phyloP scores from a whole-genome alignment of 2,797 vertebrate genomes.

The Ambastaia sidthimunki region DNA sequence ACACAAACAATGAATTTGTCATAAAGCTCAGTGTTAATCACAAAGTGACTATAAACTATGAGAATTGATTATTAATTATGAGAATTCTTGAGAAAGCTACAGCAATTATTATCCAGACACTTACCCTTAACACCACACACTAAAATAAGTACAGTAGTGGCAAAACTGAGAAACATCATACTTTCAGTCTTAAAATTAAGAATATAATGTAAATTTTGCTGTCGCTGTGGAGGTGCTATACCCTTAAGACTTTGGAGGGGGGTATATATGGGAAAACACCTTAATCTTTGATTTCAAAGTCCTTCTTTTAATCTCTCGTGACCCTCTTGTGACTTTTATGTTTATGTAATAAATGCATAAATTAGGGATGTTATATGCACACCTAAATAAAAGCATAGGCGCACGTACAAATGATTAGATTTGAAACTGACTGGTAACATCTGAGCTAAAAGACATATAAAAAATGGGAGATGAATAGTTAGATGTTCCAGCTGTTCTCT shows the following conservation, averaged over 20 bases:
- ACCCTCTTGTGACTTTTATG: background rate
- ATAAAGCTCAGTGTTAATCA: background rate
- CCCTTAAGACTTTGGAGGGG: background rate
- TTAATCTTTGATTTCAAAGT: conserved; percentile 13
- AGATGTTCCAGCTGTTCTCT: background rate
- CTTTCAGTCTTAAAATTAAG: background rate
- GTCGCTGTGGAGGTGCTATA: background rate
- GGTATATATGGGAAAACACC: background rate
- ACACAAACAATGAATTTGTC: conserved; percentile 7
- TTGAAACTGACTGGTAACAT: background rate
- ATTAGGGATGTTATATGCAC: background rate
- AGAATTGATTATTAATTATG: no score
- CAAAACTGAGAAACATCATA: conserved; percentile 28
- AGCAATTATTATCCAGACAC: background rate
- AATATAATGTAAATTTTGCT: background rate
- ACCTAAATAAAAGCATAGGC: background rate
- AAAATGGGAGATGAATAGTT: no score
- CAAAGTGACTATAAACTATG: background rate
- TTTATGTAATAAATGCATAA: conserved; percentile 3
- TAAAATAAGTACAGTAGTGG: background rate
- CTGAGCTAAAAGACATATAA: background rate
- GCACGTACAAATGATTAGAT: background rate
- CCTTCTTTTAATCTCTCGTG: conserved; percentile 1
- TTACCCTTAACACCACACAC: conserved; percentile 30
- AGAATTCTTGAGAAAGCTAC: background rate